Conservation (phyloP, 2,113 vertebrate genomes). For the Amphiprion ocellaris region DNA sequence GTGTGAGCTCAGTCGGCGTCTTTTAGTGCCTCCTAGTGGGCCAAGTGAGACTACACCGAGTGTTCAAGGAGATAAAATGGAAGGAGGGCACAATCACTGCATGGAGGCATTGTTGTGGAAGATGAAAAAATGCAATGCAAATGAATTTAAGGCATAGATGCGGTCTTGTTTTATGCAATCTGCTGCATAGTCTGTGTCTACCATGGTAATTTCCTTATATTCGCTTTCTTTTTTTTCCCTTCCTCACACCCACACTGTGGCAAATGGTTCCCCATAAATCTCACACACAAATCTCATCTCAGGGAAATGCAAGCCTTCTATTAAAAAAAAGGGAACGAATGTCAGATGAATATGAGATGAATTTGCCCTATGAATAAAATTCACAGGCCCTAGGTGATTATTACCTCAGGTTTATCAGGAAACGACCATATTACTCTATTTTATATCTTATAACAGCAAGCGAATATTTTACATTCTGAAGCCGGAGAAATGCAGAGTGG, state of each 20-base stretch:
- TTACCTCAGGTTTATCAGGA: slow-evolving; percentile 70
- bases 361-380: slow-evolving; percentile 72
- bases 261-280: slow-evolving; percentile 68
- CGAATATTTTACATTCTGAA: slow-evolving; percentile 44
- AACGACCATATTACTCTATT: slow-evolving; percentile 65
- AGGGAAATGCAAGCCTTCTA: slow-evolving; percentile 64
- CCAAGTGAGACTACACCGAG: slow-evolving; percentile 30
- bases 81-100: not conserved
- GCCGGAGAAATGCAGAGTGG: slow-evolving; percentile 16
- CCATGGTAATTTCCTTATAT: slow-evolving; percentile 40
- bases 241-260: slow-evolving; percentile 41
- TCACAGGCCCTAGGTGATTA: slow-evolving; percentile 66
- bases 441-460: slow-evolving; percentile 54
- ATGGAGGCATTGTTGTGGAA: not conserved
- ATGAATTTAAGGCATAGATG: slow-evolving; percentile 27
- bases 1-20: slow-evolving; percentile 32
- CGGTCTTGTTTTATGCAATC: slow-evolving; percentile 23
- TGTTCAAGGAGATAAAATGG: slow-evolving; percentile 14
- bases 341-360: slow-evolving; percentile 69
- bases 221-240: slow-evolving; percentile 28
- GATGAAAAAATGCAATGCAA: slow-evolving; percentile 23
- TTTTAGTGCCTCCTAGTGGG: slow-evolving; percentile 78
- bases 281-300: slow-evolving; percentile 63
- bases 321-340: slow-evolving; percentile 64
- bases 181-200: slow-evolving; percentile 30